Percentiles rank a stretch among this genome's conserved stretches.
phyloP scores from a whole-genome alignment of 2,113 vertebrate species.

The Antigone vipio region DNA sequence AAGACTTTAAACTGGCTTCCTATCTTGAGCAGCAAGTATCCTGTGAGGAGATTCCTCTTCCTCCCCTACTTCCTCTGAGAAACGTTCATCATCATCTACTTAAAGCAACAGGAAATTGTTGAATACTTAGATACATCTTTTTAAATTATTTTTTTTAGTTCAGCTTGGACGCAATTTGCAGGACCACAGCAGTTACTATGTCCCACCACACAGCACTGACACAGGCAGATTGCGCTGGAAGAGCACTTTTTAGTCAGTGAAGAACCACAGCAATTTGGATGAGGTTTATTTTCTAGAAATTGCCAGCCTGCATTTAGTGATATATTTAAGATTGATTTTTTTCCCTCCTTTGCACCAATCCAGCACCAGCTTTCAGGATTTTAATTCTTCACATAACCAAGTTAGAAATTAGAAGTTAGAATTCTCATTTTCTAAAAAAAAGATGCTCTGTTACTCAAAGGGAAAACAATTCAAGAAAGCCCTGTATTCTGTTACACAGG shows the following conservation, averaged over 20 bases:
- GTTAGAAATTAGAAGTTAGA: neutral
- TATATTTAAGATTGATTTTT: neutral
- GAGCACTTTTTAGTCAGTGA: neutral
- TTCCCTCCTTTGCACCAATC: neutral
- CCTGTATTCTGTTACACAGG: neutral
- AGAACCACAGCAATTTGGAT: neutral
- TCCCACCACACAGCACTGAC: neutral
- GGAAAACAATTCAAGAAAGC: neutral
- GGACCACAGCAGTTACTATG: neutral
- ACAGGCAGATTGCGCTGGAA: neutral
- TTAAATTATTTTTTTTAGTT: neutral
- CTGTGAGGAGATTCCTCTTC: neutral
- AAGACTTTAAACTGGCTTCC: neutral
- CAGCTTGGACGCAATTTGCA: neutral
- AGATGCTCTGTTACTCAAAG: neutral
- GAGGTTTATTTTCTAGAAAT: neutral
- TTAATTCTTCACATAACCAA: neutral
- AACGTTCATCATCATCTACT: neutral
- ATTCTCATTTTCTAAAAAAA: neutral
- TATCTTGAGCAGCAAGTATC: constrained; percentile 5
- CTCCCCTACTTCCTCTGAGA: neutral
- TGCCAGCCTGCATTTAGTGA: neutral
- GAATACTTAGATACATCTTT: neutral
- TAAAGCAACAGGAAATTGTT: constrained; percentile 12
- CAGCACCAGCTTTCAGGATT: neutral